Evolutionary conservation across 2,888 invertebrate species (phyloP), one percentile per base, ranked within the genome.

Genomic region (Nipponacmea schrenckii): DNA sequence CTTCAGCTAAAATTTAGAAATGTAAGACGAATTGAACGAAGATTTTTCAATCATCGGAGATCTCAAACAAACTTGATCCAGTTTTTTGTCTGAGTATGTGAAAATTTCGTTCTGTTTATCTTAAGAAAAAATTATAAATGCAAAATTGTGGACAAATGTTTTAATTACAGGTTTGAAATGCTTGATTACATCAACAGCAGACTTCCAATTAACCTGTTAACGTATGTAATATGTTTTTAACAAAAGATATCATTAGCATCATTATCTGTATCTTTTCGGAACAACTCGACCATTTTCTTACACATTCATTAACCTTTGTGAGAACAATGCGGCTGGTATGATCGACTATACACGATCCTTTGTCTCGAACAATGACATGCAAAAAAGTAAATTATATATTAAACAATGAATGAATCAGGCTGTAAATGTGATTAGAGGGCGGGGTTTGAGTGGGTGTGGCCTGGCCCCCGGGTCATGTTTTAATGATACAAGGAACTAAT

Each of bases 401-500:
- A 24, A 56, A 56, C 56, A 24, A 56, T 56, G 56, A 56, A 56
- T 56, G 20, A 56, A 24, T 24, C 20, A 56, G 24, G 8, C 24
- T 56, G 56, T 56, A 56, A 56, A 56, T 24, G 39, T 24, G 56
- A 56, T 56, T 56, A 56, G 20, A 56, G 56, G 56, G 20, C 56
- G 56, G 56, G 20, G 56, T 24, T 12, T 24, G 24, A 56, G 24
- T 20, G 56, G 56, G 56, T 56, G 56, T 56, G 56, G 56, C 24
- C 56, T 12, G 24, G 56, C 56, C 56, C 24, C 56, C 12, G 56
- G 56, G 56, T 24, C 24, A 14, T 20, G 56, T 24, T 24, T 56
- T 56, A 56, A 56, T 56, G 56, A 56, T 24, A 56, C 56, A 56
- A 3, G 24, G 56, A 39, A 56, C 56, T 56, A 56, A 56, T 56